A percentile compares a stretch with the other conserved stretches of the same genome.
phyloP scores from a whole-genome alignment of 2,888 invertebrate species.

The Amblyteles armatorius region DNA sequence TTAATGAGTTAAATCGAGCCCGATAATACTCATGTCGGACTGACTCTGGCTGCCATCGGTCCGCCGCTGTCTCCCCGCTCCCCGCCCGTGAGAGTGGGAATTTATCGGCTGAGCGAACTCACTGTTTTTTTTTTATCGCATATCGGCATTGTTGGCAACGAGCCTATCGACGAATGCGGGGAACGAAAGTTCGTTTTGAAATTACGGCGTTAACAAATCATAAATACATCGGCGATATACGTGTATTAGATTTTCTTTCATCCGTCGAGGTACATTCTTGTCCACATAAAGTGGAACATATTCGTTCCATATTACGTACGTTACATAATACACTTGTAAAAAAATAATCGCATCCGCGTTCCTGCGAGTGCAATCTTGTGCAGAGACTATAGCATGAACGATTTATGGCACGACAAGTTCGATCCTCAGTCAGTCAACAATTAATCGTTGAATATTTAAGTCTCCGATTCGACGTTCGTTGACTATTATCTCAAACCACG shows the following conservation, averaged over 20 bases:
- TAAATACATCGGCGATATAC: neutral
- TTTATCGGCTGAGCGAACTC: constrained; percentile 10
- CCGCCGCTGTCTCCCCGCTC: constrained; percentile 15
- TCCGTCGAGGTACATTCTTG: neutral
- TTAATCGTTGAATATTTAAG: neutral
- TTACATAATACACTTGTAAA: constrained; percentile 14
- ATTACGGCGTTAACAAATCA: neutral
- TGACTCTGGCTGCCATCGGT: constrained; percentile 39
- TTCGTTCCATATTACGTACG: neutral
- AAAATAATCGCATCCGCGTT: constrained; percentile 10
- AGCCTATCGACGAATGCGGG: neutral
- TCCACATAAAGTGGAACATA: neutral
- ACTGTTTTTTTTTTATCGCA: neutral
- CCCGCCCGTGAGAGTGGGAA: neutral
- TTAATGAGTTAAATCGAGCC: constrained; percentile 18
- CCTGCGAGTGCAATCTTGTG: neutral
- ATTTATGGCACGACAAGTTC: neutral
- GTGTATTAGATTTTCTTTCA: neutral
- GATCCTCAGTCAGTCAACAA: neutral
- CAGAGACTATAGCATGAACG: neutral
- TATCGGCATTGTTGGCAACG: neutral
- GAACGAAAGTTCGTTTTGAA: neutral
- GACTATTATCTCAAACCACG: constrained; percentile 24
- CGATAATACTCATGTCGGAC: constrained; percentile 27
- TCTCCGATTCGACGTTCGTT: neutral